Evolutionary conservation across 2,797 vertebrate genomes (phyloP).

Genomic region (Fringilla coelebs): DNA sequence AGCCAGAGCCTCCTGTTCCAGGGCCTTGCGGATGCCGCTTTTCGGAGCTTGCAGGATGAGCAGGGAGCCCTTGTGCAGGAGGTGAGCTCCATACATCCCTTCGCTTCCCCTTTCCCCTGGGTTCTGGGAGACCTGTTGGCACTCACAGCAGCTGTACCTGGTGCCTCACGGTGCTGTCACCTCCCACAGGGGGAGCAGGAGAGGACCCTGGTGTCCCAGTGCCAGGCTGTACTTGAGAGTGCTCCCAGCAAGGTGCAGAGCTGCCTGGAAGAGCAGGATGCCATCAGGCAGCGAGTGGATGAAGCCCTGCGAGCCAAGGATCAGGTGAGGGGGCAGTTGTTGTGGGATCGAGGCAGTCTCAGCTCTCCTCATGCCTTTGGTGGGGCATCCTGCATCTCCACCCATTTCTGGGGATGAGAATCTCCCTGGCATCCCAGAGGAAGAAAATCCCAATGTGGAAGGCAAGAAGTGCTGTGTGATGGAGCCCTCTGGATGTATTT

Average conservation of each 20-base stretch:
- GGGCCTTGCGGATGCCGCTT: background rate
- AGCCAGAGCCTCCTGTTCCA: conserved; percentile 28
- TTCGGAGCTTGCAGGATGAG: conserved; percentile 43
- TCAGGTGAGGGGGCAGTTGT: conserved; percentile 64
- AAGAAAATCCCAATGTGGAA: background rate
- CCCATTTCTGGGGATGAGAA: background rate
- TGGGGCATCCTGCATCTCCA: too few relatives aligned
- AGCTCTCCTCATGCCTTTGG: background rate
- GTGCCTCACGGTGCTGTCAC: background rate
- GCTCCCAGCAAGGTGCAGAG: conserved; percentile 75
- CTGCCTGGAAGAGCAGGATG: conserved; percentile 74
- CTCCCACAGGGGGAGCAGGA: conserved; percentile 65
- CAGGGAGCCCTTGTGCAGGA: background rate
- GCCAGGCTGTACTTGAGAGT: conserved; percentile 60
- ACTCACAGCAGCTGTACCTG: fast-evolving
- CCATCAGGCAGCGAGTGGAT: conserved; percentile 76
- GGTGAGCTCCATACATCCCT: background rate
- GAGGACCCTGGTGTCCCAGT: conserved; percentile 70
- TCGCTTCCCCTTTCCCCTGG: background rate
- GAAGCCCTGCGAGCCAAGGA: conserved; percentile 76
- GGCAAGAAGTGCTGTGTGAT: background rate
- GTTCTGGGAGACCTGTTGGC: background rate
- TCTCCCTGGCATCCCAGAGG: background rate
- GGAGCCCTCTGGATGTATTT: background rate
- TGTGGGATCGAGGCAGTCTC: fast-evolving